Base-by-base conservation (phyloP, 2,113 vertebrate species). In the Carassius carassius region DNA sequence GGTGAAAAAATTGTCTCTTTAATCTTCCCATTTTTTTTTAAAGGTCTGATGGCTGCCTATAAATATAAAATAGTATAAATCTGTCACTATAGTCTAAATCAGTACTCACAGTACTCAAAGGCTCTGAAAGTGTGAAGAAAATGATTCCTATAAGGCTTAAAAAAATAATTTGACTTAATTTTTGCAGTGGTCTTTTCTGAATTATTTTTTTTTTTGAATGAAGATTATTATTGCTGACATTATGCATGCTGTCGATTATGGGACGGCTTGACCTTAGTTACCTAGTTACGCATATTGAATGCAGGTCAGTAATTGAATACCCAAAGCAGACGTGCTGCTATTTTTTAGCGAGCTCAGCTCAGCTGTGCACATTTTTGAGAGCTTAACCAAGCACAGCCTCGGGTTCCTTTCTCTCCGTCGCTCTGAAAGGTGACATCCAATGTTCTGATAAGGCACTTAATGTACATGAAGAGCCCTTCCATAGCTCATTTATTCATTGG, bases 361-460 rank as follows among this genome's bases (percentile, higher is more conserved):
- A n/a, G n/a, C n/a, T n/a, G 82, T 86, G 82, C 75, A 84, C 82
- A 84, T 86, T 82, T 84, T 82, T 73, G 74, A 84, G 82, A 78
- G 78, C 82, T 85, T 83, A 89, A 82, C 84, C 82, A 86, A 87
- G 82, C 84, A 82, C 65, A 70, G 67, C 78, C 44, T 54, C 8
- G 21, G 81, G 49, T 82, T 82, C 76, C 54, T 63, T 84, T 80
- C 72, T 86, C 83, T 84, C 90, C 86, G 73, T 54, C 84, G 84
- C 83, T 91, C 88, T 88, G 91, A 93, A 91, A 93, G 90, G 87
- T 91, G 82, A 86, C 47, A 72, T 82, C 81, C 21, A 77, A 81
- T 88, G 86, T 87, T 85, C 73, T 80, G 90, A 85, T 89, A 86
- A 89, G 83, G 85, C 91, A 86, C 88, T 90, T 86, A 86, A 89